Percentiles rank a stretch among this genome's conserved stretches.
phyloP scores from a whole-genome alignment of 1,140 invertebrate genomes.

The Monochamus saltuarius region DNA sequence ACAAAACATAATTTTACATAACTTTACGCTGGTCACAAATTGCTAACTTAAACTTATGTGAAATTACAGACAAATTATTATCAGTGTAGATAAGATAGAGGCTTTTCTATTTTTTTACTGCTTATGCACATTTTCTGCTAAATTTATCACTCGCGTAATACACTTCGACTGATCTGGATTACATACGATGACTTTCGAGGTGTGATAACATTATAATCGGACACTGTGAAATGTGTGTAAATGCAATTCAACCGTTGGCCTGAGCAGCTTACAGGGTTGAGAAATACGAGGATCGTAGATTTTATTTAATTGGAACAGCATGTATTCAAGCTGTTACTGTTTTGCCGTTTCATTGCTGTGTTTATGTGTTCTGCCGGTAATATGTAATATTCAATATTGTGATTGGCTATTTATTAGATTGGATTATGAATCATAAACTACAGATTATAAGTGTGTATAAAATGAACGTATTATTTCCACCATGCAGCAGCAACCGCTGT shows the following conservation, averaged over 20 bases:
- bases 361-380: slow-evolving; percentile 37
- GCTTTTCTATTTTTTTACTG: no score
- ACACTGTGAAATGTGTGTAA: slow-evolving; percentile 12
- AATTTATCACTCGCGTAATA: no score
- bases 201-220: slow-evolving; percentile 8
- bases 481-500: background rate
- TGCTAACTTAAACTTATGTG: no score
- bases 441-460: slow-evolving; percentile 33
- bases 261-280: slow-evolving; percentile 20
- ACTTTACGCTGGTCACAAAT: no score
- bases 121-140: no score
- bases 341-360: slow-evolving; percentile 30
- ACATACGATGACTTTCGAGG: background rate
- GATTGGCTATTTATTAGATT: slow-evolving; percentile 43
- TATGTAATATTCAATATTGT: slow-evolving; percentile 46
- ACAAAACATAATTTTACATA: no score
- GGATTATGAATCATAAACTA: slow-evolving; percentile 40
- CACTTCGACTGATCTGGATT: slow-evolving; percentile 4
- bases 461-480: slow-evolving; percentile 15
- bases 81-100: no score
- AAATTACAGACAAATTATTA: no score
- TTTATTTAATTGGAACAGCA: slow-evolving; percentile 44
- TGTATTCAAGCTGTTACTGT: slow-evolving; percentile 36
- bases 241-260: slow-evolving; percentile 1
- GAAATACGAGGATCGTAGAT: slow-evolving; percentile 33